Base-by-base conservation (phyloP, 2,113 vertebrate genomes). In the Nesospiza acunhae region DNA sequence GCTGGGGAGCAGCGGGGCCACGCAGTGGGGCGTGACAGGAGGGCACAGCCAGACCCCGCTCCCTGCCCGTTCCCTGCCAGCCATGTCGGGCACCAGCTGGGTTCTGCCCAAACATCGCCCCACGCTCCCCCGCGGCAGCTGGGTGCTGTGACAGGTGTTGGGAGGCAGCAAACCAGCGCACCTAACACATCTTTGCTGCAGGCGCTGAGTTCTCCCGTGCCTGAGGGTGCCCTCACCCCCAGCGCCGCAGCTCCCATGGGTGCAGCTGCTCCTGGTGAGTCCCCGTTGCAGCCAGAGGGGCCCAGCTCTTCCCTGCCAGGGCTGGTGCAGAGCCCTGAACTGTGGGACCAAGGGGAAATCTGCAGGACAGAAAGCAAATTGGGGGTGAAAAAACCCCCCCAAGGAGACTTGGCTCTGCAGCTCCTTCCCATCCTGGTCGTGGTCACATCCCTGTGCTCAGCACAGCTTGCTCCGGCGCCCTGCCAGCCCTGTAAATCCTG, bases 401-500 rank as follows among this genome's bases (percentile, higher is more conserved):
- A 18, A 35, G 50, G 72, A 94, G 72, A 77, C 15, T 11, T 49
- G 77, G n/a, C 39, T 89, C 59, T 70, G 50, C 84, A 47, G 84
- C 87, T 84, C 22, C 56, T 95, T 87, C 49, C 78, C 82, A 41
- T 31, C 26, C 55, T 1, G 4, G 92, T 84, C 75, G 33, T 63
- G 90, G 75, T 73, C 53, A 60, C 82, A 83, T 92, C 92, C 72
- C 74, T 56, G 68, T 1, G 6, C 67, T 55, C 39, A 39, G 93
- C 79, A 24, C 41, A 44, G 86, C 67, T 46, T 7, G 37, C 64
- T 60, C 77, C n/a, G 17, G 89, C 21, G 0, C 53, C 64, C 84
- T 58, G 59, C 84, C 85, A 96, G 77, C 69, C 60, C 87, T 13
- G 7, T 89, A 92, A 96, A 94, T 84, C 73, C 94, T 77, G 41